Evolutionary conservation across 2,888 invertebrate genomes (phyloP).

Genomic region (Drosophila sordidapex): DNA sequence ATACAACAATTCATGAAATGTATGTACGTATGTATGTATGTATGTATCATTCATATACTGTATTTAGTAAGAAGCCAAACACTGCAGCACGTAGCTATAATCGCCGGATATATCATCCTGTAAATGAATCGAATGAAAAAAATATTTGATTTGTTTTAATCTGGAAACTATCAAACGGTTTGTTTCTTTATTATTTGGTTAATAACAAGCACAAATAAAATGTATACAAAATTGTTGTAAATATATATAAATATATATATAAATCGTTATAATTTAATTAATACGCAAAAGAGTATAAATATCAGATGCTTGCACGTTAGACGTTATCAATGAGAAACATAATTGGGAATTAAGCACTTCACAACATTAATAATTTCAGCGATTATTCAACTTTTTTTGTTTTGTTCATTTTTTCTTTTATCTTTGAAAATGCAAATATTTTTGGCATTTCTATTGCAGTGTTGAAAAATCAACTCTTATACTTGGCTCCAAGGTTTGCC

Average conservation of each 20-base stretch:
- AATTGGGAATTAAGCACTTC: constrained; percentile 44
- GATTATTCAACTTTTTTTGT: constrained; percentile 3
- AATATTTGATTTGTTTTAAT: constrained; percentile 37
- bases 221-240: constrained; percentile 66
- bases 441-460: constrained; percentile 69
- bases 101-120: constrained; percentile 90
- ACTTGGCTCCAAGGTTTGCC: constrained; percentile 2
- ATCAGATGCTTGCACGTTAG: constrained; percentile 26
- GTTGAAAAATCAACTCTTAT: constrained; percentile 25
- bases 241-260: constrained; percentile 9
- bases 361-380: constrained; percentile 52
- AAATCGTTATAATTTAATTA: constrained; percentile 40
- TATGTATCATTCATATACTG: constrained; percentile 14
- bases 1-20: constrained; percentile 36
- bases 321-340: constrained; percentile 41
- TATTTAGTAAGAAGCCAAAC: constrained; percentile 80
- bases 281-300: constrained; percentile 20
- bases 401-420: constrained; percentile 32
- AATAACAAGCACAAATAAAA: constrained; percentile 68
- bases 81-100: constrained; percentile 88
- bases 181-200: constrained; percentile 62
- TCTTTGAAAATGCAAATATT: constrained; percentile 50
- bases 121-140: constrained; percentile 50
- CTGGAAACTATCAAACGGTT: constrained; percentile 3
- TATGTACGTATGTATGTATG: constrained; percentile 7